Evolutionary conservation across 2,888 invertebrate genomes (phyloP), one percentile per base, ranked within the genome.

Genomic region (Cylindroiulus punctatus): DNA sequence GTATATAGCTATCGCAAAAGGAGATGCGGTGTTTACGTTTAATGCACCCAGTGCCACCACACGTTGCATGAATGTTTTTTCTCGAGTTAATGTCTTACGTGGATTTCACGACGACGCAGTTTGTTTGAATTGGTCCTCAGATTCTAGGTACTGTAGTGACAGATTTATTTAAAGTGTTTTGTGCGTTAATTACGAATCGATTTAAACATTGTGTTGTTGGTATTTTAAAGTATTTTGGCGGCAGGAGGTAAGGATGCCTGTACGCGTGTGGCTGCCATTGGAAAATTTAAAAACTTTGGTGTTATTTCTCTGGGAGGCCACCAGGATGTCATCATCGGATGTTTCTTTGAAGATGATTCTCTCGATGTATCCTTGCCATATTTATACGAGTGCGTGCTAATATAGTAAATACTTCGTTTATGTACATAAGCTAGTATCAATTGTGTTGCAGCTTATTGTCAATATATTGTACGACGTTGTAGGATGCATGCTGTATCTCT

Each of bases 41-140:
- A 94, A 95, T 89, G 94, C 97, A 0, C 98, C 98, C 0, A 95
- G 96, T 19, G 93, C 93, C 87, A 93, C 94, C 90, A 94, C 94
- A 0, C 95, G 96, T 12, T 94, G 96, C 90, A 97, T 94, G 90
- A 96, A 96, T 91, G 96, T 97, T 0, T 98, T 99, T 90, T 92
- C 95, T 17, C 93, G 98, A 93, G 95, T 95, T 89, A 92, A 95
- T 86, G 95, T 96, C 0, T 97, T 95, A 90, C 94, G 95, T 89
- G 96, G 95, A 84, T 93, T 97, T 0, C 94, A 93, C 87, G 97
- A 97, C 90, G 95, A 95, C 87, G 95, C 96, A 0, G 95, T 95
- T 0, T 96, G 95, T 90, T 90, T 99, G 3, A 95, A 96, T 90
- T 99, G 99, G 99, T 96, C 98, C 0, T 92, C 93, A 30, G 98